Conservation (phyloP, 2,888 invertebrate species). For the Oxycera nigricornis region DNA sequence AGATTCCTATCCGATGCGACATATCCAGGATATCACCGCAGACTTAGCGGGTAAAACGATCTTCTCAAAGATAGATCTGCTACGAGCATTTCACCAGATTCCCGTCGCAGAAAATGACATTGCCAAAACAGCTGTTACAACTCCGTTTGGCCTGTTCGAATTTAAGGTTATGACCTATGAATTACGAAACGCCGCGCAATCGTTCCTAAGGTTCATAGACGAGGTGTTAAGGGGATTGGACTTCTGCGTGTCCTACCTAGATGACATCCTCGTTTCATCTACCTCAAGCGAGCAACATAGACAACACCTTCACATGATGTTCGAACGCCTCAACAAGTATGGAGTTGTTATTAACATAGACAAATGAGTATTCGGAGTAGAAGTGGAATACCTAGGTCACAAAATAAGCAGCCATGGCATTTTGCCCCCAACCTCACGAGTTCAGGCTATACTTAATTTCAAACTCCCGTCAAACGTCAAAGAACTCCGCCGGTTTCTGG, state of each 20-base stretch:
- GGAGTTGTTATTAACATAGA: slow-evolving; percentile 47
- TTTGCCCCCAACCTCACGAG: no score
- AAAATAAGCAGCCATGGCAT: not conserved
- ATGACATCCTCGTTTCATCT: slow-evolving; percentile 52
- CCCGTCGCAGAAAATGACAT: slow-evolving; percentile 51
- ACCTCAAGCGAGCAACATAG: slow-evolving; percentile 45
- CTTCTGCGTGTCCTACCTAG: slow-evolving; percentile 50
- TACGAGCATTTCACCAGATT: slow-evolving; percentile 53
- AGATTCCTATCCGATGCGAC: not conserved
- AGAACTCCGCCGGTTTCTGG: no score
- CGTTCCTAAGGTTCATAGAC: slow-evolving; percentile 56
- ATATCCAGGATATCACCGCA: slow-evolving; percentile 41
- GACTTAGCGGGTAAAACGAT: not conserved
- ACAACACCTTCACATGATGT: slow-evolving; percentile 47
- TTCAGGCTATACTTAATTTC: no score
- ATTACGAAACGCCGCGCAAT: slow-evolving; percentile 55
- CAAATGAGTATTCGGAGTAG: slow-evolving; percentile 47
- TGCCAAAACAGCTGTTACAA: slow-evolving; percentile 45
- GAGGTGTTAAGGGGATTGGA: slow-evolving; percentile 49
- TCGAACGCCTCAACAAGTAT: slow-evolving; percentile 47
- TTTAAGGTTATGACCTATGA: slow-evolving; percentile 54
- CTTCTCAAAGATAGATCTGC: slow-evolving; percentile 51
- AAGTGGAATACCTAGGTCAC: slow-evolving; percentile 29
- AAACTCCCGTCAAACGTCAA: no score
- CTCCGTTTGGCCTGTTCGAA: slow-evolving; percentile 56